Evolutionary conservation across 2,113 vertebrate genomes (phyloP).

Genomic region (Capreolus pygargus): DNA sequence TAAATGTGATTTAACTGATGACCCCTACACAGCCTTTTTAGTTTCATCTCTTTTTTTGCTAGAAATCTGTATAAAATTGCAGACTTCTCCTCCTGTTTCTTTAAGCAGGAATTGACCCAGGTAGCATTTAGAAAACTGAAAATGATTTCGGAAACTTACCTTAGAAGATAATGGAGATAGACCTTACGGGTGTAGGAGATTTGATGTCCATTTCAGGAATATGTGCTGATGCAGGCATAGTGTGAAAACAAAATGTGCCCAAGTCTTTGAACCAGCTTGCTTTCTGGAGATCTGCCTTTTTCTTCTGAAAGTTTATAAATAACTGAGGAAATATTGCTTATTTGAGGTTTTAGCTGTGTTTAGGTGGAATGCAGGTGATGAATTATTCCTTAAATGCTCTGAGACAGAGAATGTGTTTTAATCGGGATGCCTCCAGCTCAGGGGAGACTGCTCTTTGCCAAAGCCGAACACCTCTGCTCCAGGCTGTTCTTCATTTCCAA

Average conservation of each 20-base stretch:
- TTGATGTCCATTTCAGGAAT: not conserved
- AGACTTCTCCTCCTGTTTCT: not conserved
- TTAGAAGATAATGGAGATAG: not conserved
- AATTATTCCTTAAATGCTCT: not conserved
- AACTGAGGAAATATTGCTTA: not conserved
- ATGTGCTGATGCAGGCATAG: fast-evolving
- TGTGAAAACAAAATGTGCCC: fast-evolving
- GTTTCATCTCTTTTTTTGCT: not conserved
- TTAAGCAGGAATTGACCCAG: not conserved
- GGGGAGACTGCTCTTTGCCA: not conserved
- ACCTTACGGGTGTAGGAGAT: not conserved
- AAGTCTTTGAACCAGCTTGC: not conserved
- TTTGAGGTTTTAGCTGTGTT: not conserved
- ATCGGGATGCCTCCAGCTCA: not conserved
- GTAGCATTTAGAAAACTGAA: not conserved
- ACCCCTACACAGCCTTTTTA: not conserved
- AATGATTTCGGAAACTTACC: not conserved
- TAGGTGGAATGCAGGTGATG: not conserved
- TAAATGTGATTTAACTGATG: not conserved
- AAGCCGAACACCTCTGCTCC: not conserved
- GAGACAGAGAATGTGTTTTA: fast-evolving
- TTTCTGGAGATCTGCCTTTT: not conserved
- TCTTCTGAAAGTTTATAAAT: not conserved
- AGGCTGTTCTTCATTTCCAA: not conserved
- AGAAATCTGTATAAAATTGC: not conserved